phyloP scores from a whole-genome alignment of 2,113 vertebrate species.

The Campylomormyrus numenius region DNA sequence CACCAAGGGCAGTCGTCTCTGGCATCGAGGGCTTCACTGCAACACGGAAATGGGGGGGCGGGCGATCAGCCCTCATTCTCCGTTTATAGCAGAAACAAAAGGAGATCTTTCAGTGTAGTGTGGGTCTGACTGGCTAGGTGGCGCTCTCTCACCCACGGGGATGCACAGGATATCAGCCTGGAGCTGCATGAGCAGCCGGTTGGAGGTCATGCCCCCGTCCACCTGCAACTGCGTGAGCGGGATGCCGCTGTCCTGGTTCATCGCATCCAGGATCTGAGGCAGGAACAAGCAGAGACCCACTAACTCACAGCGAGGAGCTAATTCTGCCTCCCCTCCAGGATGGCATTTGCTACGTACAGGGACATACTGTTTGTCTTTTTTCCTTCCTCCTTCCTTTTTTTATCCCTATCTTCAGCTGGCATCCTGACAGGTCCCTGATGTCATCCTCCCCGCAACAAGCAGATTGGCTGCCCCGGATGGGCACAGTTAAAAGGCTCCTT shows the following conservation, averaged over 20 bases:
- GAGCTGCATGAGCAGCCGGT: slow-evolving; percentile 86
- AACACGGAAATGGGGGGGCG: background rate
- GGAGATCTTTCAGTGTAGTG: background rate
- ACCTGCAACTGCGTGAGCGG: slow-evolving; percentile 81
- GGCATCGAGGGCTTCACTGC: slow-evolving; percentile 87
- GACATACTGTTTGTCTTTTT: background rate
- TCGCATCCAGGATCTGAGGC: slow-evolving; percentile 87
- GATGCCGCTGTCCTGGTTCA: slow-evolving; percentile 90
- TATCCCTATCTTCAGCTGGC: background rate
- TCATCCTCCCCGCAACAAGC: background rate
- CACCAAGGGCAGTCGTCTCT: slow-evolving; percentile 89
- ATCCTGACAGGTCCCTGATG: background rate
- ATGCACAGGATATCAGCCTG: slow-evolving; percentile 90
- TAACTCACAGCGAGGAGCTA: background rate
- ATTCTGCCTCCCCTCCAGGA: background rate
- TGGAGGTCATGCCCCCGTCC: slow-evolving; percentile 89
- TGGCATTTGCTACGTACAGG: background rate
- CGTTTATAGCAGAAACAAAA: background rate
- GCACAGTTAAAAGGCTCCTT: background rate
- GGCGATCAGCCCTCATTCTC: background rate
- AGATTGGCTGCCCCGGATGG: background rate
- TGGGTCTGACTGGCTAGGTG: background rate
- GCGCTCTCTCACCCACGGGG: slow-evolving; percentile 73
- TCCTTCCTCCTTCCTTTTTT: background rate
- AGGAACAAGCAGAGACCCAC: background rate